phyloP scores from a whole-genome alignment of 2,797 vertebrate genomes.

The Limnodromus scolopaceus region DNA sequence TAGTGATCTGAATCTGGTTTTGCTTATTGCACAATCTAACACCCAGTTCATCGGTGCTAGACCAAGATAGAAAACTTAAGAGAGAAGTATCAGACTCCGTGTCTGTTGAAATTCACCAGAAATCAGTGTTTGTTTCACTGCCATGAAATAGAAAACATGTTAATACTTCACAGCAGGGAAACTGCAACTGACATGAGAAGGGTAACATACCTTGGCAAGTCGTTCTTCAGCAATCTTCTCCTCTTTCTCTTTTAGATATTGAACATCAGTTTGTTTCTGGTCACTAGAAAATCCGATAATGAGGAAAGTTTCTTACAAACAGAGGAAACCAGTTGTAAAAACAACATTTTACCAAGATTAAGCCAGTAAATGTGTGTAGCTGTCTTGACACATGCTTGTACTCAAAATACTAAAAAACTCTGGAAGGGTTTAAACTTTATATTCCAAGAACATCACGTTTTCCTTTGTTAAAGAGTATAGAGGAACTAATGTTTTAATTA shows the following conservation, averaged over 20 bases:
- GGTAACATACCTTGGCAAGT: constrained; percentile 82
- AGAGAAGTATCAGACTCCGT: background rate
- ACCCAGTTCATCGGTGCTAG: background rate
- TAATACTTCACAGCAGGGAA: background rate
- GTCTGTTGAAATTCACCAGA: background rate
- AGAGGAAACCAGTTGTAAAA: background rate
- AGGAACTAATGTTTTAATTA: background rate
- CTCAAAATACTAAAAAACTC: background rate
- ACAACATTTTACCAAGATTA: background rate
- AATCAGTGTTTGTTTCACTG: background rate
- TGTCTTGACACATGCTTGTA: background rate
- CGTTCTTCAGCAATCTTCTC: constrained; percentile 84
- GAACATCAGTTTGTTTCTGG: constrained; percentile 60
- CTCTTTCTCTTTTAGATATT: constrained; percentile 78
- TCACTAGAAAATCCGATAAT: constrained; percentile 70
- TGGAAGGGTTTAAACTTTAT: background rate
- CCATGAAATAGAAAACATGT: background rate
- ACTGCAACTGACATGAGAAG: background rate
- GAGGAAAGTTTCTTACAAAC: background rate
- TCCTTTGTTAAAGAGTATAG: background rate
- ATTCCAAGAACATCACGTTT: background rate
- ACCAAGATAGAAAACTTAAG: background rate
- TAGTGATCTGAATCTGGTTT: background rate
- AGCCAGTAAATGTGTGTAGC: background rate
- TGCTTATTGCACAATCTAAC: background rate